A percentile compares a stretch with the other conserved stretches of the same genome.
These are phyloP conservation scores for Ptychodera flava DNA, from an alignment of 35 echinoderm and acorn worm genomes.

Conservation along the genomic window DNA sequence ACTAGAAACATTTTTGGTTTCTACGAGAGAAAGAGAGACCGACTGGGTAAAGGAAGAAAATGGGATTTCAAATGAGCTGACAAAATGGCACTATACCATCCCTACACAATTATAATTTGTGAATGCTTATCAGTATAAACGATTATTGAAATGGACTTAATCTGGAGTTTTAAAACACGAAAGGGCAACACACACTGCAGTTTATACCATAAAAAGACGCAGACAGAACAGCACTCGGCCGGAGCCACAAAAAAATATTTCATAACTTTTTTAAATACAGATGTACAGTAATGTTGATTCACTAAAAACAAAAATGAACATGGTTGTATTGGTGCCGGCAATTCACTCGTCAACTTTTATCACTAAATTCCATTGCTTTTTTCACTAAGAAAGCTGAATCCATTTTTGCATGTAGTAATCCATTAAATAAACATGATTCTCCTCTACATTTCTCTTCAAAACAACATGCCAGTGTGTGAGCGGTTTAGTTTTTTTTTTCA, in stretches of 20 bases:
- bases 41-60: no score
- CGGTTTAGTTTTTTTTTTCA: neutral
- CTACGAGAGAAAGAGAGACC: no score
- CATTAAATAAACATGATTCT: no score
- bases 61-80: no score
- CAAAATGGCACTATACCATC: no score
- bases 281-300: neutral
- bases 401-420: no score
- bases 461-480: neutral
- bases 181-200: neutral
- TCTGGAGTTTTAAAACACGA: neutral
- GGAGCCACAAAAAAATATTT: neutral
- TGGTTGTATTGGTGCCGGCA: no score
- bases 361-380: neutral
- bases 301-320: neutral
- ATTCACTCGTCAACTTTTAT: neutral
- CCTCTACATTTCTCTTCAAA: neutral
- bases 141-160: neutral
- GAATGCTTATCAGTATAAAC: neutral
- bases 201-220: neutral
- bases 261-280: neutral
- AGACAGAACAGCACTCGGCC: neutral
- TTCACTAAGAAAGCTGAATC: no score
- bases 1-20: no score
- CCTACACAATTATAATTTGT: no score